Base-by-base conservation (phyloP, 2,797 vertebrate genomes). In the Hapalemur alaotrensis region DNA sequence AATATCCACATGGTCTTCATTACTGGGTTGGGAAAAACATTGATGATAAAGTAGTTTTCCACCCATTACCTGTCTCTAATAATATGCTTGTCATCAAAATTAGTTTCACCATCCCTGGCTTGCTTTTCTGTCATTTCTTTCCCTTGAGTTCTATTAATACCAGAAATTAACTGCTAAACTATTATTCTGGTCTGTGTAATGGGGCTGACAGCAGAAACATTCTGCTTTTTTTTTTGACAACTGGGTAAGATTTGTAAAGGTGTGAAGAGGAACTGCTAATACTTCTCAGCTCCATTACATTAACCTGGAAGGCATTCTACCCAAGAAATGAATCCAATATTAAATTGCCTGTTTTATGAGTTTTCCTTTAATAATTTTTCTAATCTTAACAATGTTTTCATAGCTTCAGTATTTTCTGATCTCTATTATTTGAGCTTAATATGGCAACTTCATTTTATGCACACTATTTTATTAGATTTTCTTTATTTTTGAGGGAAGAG, bases 241-340 rank as follows among this genome's bases (percentile, higher is more conserved):
- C 9, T 97, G 93, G 93, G 93, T 97, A 98, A 96, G 89, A 98
- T 98, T 98, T 96, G 95, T 1, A 9, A 97, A 98, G 79, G 96
- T 97, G 96, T 98, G 97, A 98, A 98, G 96, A 96, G 84, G 94
- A 98, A 97, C 75, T 97, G 97, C 97, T 98, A 97, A 98, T 97
- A 94, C 73, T 96, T 98, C 97, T 98, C 82, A 95, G 97, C 92
- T 97, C 95, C 65, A 97, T 97, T 91, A 98, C 96, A 97, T 97
- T 98, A 97, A 98, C 97, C 97, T 97, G 81, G 89, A 97, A 96
- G 97, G 96, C 96, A 98, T 97, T 98, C 97, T 97, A 96, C n/a
- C 76, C 88, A 97, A 85, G 87, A 97, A 97, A 95, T 90, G 89
- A 95, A 95, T 93, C 69, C 48, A 96, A 9, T 96, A 98, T 91